A percentile compares a stretch with the other conserved stretches of the same genome.
Conservation (phyloP, 2,888 invertebrate species). For the Nasonovia ribisnigri region DNA sequence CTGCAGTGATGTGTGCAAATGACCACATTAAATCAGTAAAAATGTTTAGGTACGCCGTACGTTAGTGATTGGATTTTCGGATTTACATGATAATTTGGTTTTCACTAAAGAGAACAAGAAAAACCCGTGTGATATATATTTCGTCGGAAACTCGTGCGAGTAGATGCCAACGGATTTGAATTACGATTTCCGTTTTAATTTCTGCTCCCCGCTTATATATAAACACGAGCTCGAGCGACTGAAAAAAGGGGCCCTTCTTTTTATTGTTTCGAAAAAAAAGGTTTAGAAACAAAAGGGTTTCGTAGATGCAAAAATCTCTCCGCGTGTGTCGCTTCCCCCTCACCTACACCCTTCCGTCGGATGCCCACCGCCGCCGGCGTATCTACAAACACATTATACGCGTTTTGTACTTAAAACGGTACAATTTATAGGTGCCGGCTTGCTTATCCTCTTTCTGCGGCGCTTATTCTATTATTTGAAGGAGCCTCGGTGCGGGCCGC, state of each 20-base stretch:
- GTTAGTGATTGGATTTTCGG: slow-evolving; percentile 15
- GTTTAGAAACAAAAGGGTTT: slow-evolving; percentile 62
- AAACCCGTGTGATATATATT: slow-evolving; percentile 19
- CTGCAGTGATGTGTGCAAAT: not conserved
- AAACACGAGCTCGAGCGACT: not conserved
- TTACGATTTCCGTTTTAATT: slow-evolving; percentile 65
- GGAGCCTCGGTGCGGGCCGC: slow-evolving; percentile 48
- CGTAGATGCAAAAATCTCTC: slow-evolving; percentile 62
- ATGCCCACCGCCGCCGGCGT: not conserved
- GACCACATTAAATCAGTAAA: slow-evolving; percentile 3
- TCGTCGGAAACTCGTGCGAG: not conserved
- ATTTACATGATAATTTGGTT: slow-evolving; percentile 34
- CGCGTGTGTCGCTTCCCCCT: not conserved
- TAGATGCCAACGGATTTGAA: slow-evolving; percentile 45
- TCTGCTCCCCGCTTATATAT: not conserved
- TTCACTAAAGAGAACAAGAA: slow-evolving; percentile 6
- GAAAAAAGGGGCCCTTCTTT: slow-evolving; percentile 54
- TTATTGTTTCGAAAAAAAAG: slow-evolving; percentile 62
- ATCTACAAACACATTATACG: slow-evolving; percentile 60
- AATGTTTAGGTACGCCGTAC: not conserved
- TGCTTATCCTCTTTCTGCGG: slow-evolving; percentile 59
- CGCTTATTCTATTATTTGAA: slow-evolving; percentile 65
- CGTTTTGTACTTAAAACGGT: slow-evolving; percentile 65
- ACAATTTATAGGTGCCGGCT: slow-evolving; percentile 63
- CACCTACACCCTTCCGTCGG: not conserved